Percentiles rank a stretch among this genome's conserved stretches.
phyloP scores from a whole-genome alignment of 2,797 vertebrate genomes.

The Mormyrops attenuatus region DNA sequence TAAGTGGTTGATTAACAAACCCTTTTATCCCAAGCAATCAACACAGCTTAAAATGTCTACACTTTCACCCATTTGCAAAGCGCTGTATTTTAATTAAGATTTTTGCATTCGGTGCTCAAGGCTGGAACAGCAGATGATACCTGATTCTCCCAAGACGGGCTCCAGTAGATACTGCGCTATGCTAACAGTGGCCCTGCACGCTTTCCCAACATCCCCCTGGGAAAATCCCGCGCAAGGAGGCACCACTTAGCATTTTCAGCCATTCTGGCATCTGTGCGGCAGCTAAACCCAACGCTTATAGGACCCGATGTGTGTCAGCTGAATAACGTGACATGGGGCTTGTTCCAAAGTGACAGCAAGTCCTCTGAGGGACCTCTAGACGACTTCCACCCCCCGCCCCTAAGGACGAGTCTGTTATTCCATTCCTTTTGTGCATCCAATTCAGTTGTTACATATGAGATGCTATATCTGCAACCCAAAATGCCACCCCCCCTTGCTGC shows the following conservation, averaged over 20 bases:
- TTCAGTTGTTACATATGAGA: background rate
- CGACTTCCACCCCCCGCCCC: background rate
- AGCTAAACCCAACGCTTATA: slow-evolving; percentile 36
- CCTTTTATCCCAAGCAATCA: background rate
- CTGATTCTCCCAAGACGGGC: background rate
- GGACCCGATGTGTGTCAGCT: slow-evolving; percentile 63
- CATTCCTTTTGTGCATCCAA: background rate
- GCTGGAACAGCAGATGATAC: background rate
- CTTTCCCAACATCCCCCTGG: background rate
- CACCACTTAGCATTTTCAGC: background rate
- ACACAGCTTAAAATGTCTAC: slow-evolving; percentile 1
- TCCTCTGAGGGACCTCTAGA: slow-evolving; percentile 41
- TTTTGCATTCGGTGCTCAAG: background rate
- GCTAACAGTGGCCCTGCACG: background rate
- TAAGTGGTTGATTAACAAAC: slow-evolving; percentile 10
- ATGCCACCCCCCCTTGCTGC: background rate
- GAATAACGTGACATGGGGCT: slow-evolving; percentile 59
- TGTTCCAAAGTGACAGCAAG: slow-evolving; percentile 48
- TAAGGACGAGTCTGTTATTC: background rate
- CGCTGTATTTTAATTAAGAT: background rate
- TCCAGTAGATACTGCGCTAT: background rate
- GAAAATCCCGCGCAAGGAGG: background rate
- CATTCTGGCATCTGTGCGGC: background rate
- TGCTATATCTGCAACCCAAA: slow-evolving; percentile 8
- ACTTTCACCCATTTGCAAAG: background rate